Base-by-base conservation (phyloP, 1,140 invertebrate species). In the Plectrocnemia conspersa region DNA sequence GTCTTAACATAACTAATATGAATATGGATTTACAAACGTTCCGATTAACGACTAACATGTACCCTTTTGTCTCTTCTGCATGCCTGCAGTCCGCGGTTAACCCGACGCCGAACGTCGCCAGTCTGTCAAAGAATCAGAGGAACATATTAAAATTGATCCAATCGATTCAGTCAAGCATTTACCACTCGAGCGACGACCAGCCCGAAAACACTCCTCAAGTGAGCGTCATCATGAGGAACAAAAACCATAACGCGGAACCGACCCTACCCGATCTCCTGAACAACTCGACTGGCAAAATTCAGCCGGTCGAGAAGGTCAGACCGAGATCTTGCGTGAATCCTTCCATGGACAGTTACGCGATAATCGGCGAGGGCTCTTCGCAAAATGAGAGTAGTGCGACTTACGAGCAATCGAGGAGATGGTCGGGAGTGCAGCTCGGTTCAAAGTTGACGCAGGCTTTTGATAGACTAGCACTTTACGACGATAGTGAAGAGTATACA, bases 401-500 rank as follows among this genome's bases (percentile, higher is more conserved):
- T 3, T 73, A 72, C 42, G 75, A 79, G 23, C 73, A 74, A 2
- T 83, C 81, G 54, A 85, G 86, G 63, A 74, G 86, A 50, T 89
- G 86, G 83, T 87, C 84, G 33, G 82, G 82, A 29, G 79, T 84
- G 24, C 81, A 85, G 45, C 68, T 85, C 21, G 82, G 82, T 36
- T 81, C 82, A 0, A 86, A 85, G 64, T 69, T 86, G 41, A 82
- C 82, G 63, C 81, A 83, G 59, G 81, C 81, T 10, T 84, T 87
- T 52, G 85, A 88, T 65, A 77, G 82, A 60, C 65, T 86, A 5
- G 75, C 79, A 19, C 77, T 80, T 32, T 83, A 86, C 56, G 82
- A 82, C 29, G 82, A 82, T 36, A 82, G 82, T 62, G 83, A 84
- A 56, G 84, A 86, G 66, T 86, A 87, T 64, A 82, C 82, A 2